A percentile compares a stretch with the other conserved stretches of the same genome.
Conservation (phyloP, 2,888 invertebrate genomes). For the Odontothrips loti region DNA sequence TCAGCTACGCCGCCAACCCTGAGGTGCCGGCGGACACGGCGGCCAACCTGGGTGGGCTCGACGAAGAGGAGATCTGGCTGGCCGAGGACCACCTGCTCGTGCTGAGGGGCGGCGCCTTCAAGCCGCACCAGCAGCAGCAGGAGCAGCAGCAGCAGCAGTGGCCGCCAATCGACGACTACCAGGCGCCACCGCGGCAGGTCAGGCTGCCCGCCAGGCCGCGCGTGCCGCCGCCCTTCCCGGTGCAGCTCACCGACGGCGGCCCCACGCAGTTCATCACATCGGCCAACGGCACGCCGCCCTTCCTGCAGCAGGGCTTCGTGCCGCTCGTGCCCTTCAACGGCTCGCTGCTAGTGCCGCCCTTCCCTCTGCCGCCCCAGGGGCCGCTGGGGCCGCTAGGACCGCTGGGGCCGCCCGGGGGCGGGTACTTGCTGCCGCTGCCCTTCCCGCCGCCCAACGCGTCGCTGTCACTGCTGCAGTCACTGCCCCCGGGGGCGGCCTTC, state of each 20-base stretch:
- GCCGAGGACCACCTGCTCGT: constrained; percentile 84
- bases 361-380: constrained; percentile 44
- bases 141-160: constrained; percentile 47
- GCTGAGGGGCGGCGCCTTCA: constrained; percentile 68
- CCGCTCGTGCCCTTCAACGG: constrained; percentile 48
- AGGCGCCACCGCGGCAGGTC: constrained; percentile 77
- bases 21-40: constrained; percentile 78
- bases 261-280: constrained; percentile 78
- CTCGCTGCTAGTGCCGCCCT: constrained; percentile 48
- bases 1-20: constrained; percentile 75
- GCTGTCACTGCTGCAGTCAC: constrained; percentile 40
- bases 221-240: constrained; percentile 90
- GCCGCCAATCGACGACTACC: constrained; percentile 80
- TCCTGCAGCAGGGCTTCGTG: constrained; percentile 13
- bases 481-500: constrained; percentile 55
- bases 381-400: no score
- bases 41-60: constrained; percentile 73
- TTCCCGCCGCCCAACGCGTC: constrained; percentile 50
- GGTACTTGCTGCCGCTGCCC: constrained; percentile 37
- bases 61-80: constrained; percentile 83
- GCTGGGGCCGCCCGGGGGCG: constrained; percentile 46
- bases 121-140: constrained; percentile 35
- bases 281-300: constrained; percentile 62
- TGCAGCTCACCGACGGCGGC: constrained; percentile 79
- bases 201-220: constrained; percentile 76